Base-by-base conservation (phyloP, 2,888 invertebrate genomes). In the Perdita meconis region DNA sequence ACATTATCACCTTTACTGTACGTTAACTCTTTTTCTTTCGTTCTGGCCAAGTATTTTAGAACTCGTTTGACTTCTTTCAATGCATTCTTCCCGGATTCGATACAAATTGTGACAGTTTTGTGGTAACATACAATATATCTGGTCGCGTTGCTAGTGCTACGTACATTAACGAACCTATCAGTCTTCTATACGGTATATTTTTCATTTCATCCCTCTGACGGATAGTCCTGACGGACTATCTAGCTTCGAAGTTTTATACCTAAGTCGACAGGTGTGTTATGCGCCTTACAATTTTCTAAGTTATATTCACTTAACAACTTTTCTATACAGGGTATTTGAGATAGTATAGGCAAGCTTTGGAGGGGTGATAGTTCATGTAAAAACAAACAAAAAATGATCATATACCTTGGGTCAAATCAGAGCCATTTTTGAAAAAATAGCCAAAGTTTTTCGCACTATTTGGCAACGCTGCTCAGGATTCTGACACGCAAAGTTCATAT, bases 11-110 rank as follows among this genome's bases (percentile, higher is more conserved):
- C 30, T 6, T 26, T 34, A 36, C 24, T 19, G n/a, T 59, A 65
- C 0, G 1, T 0, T 30, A 65, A 34, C 16, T 2, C 6, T 19
- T 30, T 36, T 2, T 65, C 59, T 59, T 55, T 72, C 0, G 66
- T 66, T 16, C 51, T 12, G 16, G 22, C 19, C 10, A 72, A 55
- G 1, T 66, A 72, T 47, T 10, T 60, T 1, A 56, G 1, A 2
- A 67, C 30, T 47, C 56, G 42, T n/a, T 73, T 67, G 3, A 57
- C 67, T 16, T 67, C 50, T 1, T 56, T 6, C 73, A 67, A 51
- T 61, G 61, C 26, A n/a, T 13, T 40, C 40, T 42, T 8, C 59
- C 42, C 13, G 59, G 59, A 42, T 71, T 65, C 1, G 57, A 38
- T 2, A n/a, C 12, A 16, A 64, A 71, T 40, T 65, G 71, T 8